Evolutionary conservation across 2,113 vertebrate genomes (phyloP), one percentile per base, ranked within the genome.

Genomic region (Cisticola juncidis): DNA sequence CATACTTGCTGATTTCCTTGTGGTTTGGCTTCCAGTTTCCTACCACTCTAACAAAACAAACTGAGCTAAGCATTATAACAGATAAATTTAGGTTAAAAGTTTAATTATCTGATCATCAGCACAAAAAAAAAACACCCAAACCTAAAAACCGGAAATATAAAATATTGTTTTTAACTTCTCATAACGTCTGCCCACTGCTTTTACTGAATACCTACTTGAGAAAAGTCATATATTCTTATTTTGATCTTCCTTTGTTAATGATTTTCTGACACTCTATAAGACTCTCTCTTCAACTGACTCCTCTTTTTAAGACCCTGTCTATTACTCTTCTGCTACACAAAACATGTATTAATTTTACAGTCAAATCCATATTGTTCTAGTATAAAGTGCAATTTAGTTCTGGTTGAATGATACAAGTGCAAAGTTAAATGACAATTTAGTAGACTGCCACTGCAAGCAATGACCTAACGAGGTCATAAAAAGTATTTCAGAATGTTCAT

Each of bases 391-490:
- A 73, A 31, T 38, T 90, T 42, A 50, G 42, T 50, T 70, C 68
- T 2, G 10, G 79, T 25, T 72, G 33, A 61, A 53, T 36, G 28
- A 86, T 18, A 71, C 12, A 83, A 80, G 28, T 1, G 0, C 47
- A 50, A 94, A 73, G n/a, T 35, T 79, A 25, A 80, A 65, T 33
- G 48, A 68, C 25, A 70, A 22, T 42, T 73, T 51, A 66, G 57
- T 22, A 66, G 44, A 74, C 17, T 57, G 38, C 9, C 45, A 66
- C 4, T 50, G 50, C 25, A 81, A 90, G 28, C 23, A 24, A 9
- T 4, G 2, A 60, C 66, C 24, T 45, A 76, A 77, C 0, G 0
- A 29, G 9, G 21, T 31, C 76, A 77, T 5, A 21, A 19, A 53
- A 80, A 77, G 22, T 50, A 80, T 61, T 84, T 88, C 66, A 89